These are phyloP conservation scores for Hapalemur alaotrensis DNA, from an alignment of 2,797 vertebrate species.

Conservation along the genomic window DNA sequence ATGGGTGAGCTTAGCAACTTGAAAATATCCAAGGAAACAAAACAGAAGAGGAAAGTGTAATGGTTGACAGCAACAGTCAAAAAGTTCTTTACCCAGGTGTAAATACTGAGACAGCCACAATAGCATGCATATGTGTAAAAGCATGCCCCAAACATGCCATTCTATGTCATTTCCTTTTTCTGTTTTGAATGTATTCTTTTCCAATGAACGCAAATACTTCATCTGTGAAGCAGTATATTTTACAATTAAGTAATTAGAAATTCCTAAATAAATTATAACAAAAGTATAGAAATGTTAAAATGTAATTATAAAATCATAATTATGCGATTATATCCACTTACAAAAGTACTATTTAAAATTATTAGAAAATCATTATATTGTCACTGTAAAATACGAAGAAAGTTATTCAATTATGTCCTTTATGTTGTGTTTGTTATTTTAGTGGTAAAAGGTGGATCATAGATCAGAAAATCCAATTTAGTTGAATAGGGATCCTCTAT, in stretches of 20 bases:
- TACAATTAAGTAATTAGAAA: not conserved
- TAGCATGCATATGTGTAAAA: not conserved
- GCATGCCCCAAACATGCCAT: not conserved
- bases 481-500: not conserved
- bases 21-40: constrained; percentile 4
- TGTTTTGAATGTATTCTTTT: not conserved
- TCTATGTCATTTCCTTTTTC: not conserved
- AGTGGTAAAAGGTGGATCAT: not conserved
- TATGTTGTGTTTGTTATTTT: not conserved
- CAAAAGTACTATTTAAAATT: not conserved
- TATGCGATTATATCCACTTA: not conserved
- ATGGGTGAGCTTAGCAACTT: not conserved
- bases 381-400: not conserved
- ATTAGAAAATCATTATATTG: not conserved
- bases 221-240: not conserved
- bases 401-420: not conserved
- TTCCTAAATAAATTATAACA: not conserved
- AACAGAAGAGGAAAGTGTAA: not conserved
- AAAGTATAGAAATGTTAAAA: not conserved
- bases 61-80: not conserved
- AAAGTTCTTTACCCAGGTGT: not conserved
- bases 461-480: not conserved
- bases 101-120: not conserved
- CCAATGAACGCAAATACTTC: not conserved
- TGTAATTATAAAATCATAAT: not conserved